These are phyloP conservation scores for Dallia pectoralis DNA, from an alignment of 2,797 vertebrate species.

Conservation along the genomic window DNA sequence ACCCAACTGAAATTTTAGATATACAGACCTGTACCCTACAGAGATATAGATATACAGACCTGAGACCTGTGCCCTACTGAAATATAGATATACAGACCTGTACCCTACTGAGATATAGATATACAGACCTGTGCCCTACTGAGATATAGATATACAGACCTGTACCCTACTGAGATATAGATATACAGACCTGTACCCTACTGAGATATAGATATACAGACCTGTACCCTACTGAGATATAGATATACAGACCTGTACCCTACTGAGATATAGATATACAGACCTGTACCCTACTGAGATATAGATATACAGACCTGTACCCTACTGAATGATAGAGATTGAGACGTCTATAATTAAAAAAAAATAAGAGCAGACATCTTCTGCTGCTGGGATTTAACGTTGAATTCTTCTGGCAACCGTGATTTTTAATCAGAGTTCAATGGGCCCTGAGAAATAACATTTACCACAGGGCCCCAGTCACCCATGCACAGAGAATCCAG, in stretches of 20 bases:
- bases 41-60: conserved; percentile 15
- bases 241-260: conserved; percentile 24
- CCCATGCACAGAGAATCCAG: conserved; percentile 2
- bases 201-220: too few relatives aligned
- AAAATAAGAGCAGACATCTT: conserved; percentile 32
- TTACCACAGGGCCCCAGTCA: conserved; percentile 16
- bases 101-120: background rate
- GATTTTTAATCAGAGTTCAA: conserved; percentile 34
- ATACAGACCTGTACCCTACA: too few relatives aligned
- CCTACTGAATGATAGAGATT: conserved; percentile 4
- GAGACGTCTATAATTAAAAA: conserved; percentile 35
- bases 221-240: too few relatives aligned
- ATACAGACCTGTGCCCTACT: too few relatives aligned
- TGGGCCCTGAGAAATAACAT: conserved; percentile 31
- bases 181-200: conserved; percentile 27
- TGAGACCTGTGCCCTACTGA: too few relatives aligned
- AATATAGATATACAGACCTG: too few relatives aligned
- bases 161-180: too few relatives aligned
- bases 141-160: too few relatives aligned
- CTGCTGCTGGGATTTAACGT: conserved; percentile 27
- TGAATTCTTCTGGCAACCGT: conserved; percentile 29
- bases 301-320: too few relatives aligned
- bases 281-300: too few relatives aligned
- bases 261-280: too few relatives aligned
- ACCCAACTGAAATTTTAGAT: too few relatives aligned